Percentiles rank a stretch among this genome's conserved stretches.
phyloP scores from a whole-genome alignment of 2,888 invertebrate species.

The Dyspetes luteomarginatus region DNA sequence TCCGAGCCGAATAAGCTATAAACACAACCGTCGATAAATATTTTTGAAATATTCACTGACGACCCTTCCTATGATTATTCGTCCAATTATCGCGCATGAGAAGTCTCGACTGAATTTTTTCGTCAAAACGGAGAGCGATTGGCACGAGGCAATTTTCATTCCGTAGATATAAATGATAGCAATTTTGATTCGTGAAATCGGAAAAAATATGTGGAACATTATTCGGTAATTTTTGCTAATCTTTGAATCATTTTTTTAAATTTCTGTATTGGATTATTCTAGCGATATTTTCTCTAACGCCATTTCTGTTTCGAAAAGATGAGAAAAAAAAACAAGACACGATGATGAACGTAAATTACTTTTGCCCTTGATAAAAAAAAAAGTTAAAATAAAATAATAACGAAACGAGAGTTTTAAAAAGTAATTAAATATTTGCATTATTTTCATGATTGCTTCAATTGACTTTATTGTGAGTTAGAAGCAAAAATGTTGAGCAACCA shows the following conservation, averaged over 20 bases:
- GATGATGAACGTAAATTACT: too few relatives aligned
- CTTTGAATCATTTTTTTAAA: too few relatives aligned
- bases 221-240: too few relatives aligned
- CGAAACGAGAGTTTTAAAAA: neutral
- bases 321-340: too few relatives aligned
- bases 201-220: too few relatives aligned
- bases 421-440: neutral
- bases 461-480: too few relatives aligned
- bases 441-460: neutral
- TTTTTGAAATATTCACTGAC: conserved; percentile 42
- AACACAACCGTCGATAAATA: conserved; percentile 47
- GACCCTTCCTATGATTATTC: conserved; percentile 43
- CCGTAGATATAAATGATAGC: neutral
- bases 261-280: neutral
- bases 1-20: conserved; percentile 57
- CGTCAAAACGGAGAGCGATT: neutral
- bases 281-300: neutral
- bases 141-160: neutral
- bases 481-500: too few relatives aligned
- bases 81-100: conserved; percentile 35
- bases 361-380: neutral
- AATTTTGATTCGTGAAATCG: too few relatives aligned
- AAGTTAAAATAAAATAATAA: neutral
- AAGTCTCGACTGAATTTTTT: neutral
- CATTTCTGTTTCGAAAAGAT: too few relatives aligned